Base-by-base conservation (phyloP, 2,888 invertebrate species). In the Lepidochitona cinerea region DNA sequence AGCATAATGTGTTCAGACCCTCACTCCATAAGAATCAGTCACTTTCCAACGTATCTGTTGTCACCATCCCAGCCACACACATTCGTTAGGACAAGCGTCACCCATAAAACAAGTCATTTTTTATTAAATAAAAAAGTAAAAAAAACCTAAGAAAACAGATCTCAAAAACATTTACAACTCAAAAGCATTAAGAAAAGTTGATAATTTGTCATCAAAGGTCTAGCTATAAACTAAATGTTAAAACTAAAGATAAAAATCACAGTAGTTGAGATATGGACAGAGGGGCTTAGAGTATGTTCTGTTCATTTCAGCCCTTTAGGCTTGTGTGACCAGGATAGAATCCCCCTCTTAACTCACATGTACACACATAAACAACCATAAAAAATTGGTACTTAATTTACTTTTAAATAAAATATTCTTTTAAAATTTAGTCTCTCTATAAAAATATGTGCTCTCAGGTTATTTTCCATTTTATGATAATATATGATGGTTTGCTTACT, bases 401-500 rank as follows among this genome's bases (percentile, higher is more conserved):
- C 59, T 59, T 32, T 59, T 59, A 59, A 59, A 59, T 59, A 59
- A 59, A 59, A 59, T 59, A 59, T 59, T 59, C 59, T 26, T 29
- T 59, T 59, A 59, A 59, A 59, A 59, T 59, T 67, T 67, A 23
- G 35, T 64, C n/a, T 67, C n/a, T 37, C 67, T 37, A 67, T 36
- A 67, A 67, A 67, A 67, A 67, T 37, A 37, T 36, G 36, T 67
- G 36, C 67, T 67, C 67, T 67, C n/a, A 37, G 67, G 37, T 33
- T 33, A 26, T 23, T 67, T 67, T 29, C 35, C 37, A 37, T 67
- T 67, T 67, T n/a, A 37, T 32, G 36, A 29, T 37, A 67, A 67
- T 67, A 67, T 36, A 14, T 33, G 33, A 35, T 67, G 12, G 59
- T 59, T 59, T 23, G 26, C 29, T 29, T 59, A 29, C 59, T 59